phyloP scores from a whole-genome alignment of 2,113 vertebrate species.

The Cyanistes caeruleus region DNA sequence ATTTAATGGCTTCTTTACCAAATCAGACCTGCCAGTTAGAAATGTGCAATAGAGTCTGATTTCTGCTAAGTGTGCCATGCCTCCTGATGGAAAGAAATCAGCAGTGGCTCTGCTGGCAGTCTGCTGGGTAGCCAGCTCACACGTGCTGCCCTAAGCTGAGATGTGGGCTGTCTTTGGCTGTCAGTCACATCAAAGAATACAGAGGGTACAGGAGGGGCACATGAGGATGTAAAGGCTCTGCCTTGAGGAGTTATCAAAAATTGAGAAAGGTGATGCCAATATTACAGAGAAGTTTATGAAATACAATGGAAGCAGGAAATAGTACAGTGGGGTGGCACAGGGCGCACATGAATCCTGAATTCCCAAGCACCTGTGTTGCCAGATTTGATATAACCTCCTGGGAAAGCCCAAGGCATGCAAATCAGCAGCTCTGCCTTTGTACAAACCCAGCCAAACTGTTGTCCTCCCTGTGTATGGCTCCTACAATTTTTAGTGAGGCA shows the following conservation, averaged over 20 bases:
- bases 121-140: not conserved
- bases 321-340: not conserved
- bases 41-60: not conserved
- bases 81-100: not conserved
- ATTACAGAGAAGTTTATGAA: not conserved
- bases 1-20: not conserved
- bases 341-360: not conserved
- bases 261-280: not conserved
- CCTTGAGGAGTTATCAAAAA: not conserved
- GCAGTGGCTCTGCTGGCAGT: not conserved
- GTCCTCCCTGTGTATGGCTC: not conserved
- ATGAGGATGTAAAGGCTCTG: not conserved
- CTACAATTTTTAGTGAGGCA: not conserved
- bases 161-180: not conserved
- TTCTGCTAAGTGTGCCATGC: not conserved
- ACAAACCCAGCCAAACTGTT: not conserved
- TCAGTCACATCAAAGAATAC: not conserved
- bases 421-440: not conserved
- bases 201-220: too few species aligned
- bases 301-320: not conserved
- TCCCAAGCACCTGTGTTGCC: not conserved
- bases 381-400: not conserved
- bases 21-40: not conserved
- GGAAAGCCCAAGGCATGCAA: not conserved
- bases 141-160: not conserved